Evolutionary conservation across 2,888 invertebrate species (phyloP).

Genomic region (Euplexia lucipara): DNA sequence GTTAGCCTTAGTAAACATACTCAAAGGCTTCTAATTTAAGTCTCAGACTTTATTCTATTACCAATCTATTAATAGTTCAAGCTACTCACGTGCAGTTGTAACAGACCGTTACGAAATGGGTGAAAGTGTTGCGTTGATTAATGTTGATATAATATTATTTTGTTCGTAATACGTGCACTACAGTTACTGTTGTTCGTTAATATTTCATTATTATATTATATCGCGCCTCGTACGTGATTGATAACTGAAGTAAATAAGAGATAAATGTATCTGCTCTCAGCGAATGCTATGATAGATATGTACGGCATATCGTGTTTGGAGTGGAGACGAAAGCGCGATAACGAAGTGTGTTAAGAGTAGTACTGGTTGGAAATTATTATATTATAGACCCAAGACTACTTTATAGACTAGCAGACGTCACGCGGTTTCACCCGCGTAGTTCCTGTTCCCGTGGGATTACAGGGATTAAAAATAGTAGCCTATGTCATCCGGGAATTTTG

Average conservation of each 20-base stretch:
- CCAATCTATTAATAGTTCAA: slow-evolving; percentile 27
- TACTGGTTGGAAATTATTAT: not conserved
- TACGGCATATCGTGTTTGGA: slow-evolving; percentile 21
- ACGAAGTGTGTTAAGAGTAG: slow-evolving; percentile 5
- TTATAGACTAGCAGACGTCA: too few species aligned
- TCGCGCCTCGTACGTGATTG: slow-evolving; percentile 37
- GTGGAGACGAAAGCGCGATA: slow-evolving; percentile 31
- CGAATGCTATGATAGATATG: slow-evolving; percentile 25
- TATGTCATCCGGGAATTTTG: too few species aligned
- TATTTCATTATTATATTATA: slow-evolving; percentile 25
- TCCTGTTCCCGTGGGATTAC: too few species aligned
- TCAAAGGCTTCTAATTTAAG: not conserved
- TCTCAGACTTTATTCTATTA: slow-evolving; percentile 8
- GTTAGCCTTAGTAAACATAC: too few species aligned
- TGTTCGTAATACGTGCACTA: slow-evolving; percentile 45
- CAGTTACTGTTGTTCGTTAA: slow-evolving; percentile 13
- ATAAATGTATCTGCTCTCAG: slow-evolving; percentile 40
- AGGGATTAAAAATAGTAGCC: too few species aligned
- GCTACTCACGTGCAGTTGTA: slow-evolving; percentile 52
- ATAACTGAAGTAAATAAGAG: slow-evolving; percentile 51
- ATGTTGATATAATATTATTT: slow-evolving; percentile 46
- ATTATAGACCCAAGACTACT: too few species aligned
- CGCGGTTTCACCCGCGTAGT: too few species aligned
- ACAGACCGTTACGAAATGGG: slow-evolving; percentile 43
- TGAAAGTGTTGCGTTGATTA: slow-evolving; percentile 61